Percentiles rank a stretch among this genome's conserved stretches.
These are phyloP conservation scores for Brevimyrus niger DNA, from an alignment of 2,113 vertebrate species.

Conservation along the genomic window DNA sequence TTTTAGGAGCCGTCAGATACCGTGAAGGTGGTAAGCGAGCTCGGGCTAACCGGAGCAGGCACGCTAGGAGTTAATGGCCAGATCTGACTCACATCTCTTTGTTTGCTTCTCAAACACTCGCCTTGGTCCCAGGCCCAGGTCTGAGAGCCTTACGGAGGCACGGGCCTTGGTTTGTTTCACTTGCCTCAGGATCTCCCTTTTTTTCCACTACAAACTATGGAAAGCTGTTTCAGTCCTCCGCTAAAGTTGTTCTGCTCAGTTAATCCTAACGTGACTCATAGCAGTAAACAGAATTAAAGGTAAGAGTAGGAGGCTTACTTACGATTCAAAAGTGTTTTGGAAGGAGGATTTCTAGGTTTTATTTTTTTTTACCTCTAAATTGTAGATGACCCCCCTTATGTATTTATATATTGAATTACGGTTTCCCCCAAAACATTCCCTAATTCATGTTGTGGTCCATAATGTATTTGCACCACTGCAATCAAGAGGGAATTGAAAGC, in stretches of 20 bases:
- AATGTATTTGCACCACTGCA: background rate
- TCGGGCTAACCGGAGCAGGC: background rate
- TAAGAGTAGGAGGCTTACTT: background rate
- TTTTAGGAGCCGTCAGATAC: background rate
- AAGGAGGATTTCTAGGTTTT: background rate
- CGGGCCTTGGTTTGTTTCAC: background rate
- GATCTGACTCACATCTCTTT: background rate
- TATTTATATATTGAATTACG: background rate
- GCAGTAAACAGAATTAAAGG: background rate
- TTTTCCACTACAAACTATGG: background rate
- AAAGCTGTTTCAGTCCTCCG: background rate
- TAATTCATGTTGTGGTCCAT: background rate
- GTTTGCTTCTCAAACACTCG: background rate
- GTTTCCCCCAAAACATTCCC: background rate
- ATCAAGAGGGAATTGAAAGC: background rate
- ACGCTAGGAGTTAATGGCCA: background rate
- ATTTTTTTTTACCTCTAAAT: background rate
- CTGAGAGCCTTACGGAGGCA: background rate
- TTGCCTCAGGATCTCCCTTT: background rate
- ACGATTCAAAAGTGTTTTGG: background rate
- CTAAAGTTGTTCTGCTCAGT: background rate
- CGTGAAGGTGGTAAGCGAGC: background rate
- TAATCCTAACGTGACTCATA: conserved; percentile 12
- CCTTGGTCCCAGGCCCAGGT: background rate
- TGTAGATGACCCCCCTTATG: background rate